These are phyloP conservation scores for Troides helena DNA, from an alignment of 2,888 invertebrate genomes.

Conservation along the genomic window DNA sequence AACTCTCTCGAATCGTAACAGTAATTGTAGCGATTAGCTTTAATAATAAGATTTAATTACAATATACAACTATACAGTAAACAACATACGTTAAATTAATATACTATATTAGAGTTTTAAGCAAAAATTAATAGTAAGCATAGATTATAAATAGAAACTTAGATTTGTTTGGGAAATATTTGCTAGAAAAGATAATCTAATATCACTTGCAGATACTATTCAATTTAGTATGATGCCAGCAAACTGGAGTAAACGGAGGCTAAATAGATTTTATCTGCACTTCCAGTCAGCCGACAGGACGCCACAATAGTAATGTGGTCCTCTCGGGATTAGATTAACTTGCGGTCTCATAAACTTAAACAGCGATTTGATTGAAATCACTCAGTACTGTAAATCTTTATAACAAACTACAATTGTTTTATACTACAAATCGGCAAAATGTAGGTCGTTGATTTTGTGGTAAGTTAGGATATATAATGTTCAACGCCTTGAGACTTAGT, in stretches of 20 bases:
- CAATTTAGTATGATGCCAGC: constrained; percentile 10
- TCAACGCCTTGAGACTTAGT: too few relatives aligned
- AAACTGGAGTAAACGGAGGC: constrained; percentile 1
- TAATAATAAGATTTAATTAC: too few relatives aligned
- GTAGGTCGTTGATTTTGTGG: too few relatives aligned
- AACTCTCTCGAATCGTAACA: too few relatives aligned
- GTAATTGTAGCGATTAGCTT: too few relatives aligned
- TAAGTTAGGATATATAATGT: too few relatives aligned
- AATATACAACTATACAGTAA: too few relatives aligned
- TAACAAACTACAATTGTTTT: not conserved
- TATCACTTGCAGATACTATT: constrained; percentile 1
- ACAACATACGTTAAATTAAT: too few relatives aligned
- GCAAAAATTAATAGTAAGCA: too few relatives aligned
- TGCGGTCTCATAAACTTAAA: not conserved
- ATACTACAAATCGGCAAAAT: not conserved
- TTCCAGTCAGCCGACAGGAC: constrained; percentile 8
- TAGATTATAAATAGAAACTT: not conserved
- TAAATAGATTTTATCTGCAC: constrained; percentile 20
- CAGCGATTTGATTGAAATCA: not conserved
- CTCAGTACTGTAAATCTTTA: not conserved
- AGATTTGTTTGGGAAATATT: not conserved
- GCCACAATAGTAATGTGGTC: constrained; percentile 1
- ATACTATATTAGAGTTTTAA: too few relatives aligned
- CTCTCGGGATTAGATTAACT: not conserved
- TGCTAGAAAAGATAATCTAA: not conserved